Conservation (phyloP, 2,888 invertebrate genomes). For the Cephus runcator region DNA sequence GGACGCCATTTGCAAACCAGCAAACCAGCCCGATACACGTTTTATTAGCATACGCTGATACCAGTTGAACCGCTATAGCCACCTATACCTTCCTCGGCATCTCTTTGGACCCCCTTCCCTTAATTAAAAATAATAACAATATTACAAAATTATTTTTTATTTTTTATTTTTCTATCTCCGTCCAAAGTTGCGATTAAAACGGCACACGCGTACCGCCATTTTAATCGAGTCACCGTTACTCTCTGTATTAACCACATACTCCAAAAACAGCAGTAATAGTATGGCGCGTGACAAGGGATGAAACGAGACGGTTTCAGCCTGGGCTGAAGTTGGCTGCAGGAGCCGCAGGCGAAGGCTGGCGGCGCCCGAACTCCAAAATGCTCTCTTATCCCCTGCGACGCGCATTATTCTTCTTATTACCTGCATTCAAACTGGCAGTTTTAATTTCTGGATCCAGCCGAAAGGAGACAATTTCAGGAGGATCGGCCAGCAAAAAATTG, state of each 20-base stretch:
- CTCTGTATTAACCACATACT: not conserved
- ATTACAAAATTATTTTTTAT: not conserved
- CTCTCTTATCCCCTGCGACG: too few relatives aligned
- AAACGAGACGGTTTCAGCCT: too few relatives aligned
- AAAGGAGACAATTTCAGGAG: too few relatives aligned
- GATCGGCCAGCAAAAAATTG: too few relatives aligned
- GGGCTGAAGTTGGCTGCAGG: too few relatives aligned
- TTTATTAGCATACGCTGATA: constrained; percentile 37
- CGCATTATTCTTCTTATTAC: too few relatives aligned
- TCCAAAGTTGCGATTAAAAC: not conserved
- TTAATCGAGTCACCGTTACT: not conserved
- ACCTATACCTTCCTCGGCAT: not conserved
- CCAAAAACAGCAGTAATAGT: too few relatives aligned
- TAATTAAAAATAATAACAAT: not conserved
- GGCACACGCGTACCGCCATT: not conserved
- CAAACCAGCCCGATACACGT: constrained; percentile 35
- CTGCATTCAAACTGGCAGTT: too few relatives aligned
- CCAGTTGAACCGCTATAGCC: not conserved
- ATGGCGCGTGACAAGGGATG: too few relatives aligned
- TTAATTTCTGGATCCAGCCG: too few relatives aligned
- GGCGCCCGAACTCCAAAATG: too few relatives aligned
- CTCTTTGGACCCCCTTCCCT: not conserved
- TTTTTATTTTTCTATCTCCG: not conserved
- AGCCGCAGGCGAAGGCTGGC: too few relatives aligned
- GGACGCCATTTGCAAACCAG: constrained; percentile 47